Conservation (phyloP, 2,888 invertebrate species). For the Sussaba pulchella region DNA sequence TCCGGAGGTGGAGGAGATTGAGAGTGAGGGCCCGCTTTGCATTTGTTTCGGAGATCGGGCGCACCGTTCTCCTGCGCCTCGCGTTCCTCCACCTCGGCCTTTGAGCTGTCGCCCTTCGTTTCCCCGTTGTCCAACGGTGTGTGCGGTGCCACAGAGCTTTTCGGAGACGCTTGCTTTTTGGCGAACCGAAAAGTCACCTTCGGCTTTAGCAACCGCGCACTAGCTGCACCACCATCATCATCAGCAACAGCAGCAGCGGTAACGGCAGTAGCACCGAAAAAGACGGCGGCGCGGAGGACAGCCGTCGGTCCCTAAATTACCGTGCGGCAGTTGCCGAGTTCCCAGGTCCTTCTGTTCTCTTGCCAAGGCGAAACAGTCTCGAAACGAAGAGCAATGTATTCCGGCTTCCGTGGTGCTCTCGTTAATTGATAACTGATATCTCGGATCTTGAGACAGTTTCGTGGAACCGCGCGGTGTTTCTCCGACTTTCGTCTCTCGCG, state of each 20-base stretch:
- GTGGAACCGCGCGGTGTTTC: constrained; percentile 10
- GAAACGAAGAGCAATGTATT: constrained; percentile 75
- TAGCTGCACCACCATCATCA: not conserved
- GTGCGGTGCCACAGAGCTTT: constrained; percentile 45
- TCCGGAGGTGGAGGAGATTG: constrained; percentile 49
- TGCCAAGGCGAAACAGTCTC: constrained; percentile 45
- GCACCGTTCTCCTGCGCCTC: constrained; percentile 65
- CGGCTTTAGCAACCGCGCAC: not conserved
- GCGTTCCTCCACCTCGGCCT: constrained; percentile 68
- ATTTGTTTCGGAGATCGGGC: constrained; percentile 80
- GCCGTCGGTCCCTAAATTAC: constrained; percentile 81
- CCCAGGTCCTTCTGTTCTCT: constrained; percentile 29
- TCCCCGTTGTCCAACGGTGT: constrained; percentile 70
- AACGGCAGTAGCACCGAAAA: constrained; percentile 17
- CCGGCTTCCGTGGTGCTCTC: constrained; percentile 77
- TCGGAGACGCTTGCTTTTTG: constrained; percentile 32
- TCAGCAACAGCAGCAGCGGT: constrained; percentile 16
- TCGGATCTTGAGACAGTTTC: constrained; percentile 71
- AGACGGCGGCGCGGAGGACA: constrained; percentile 69
- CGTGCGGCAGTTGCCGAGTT: constrained; percentile 64
- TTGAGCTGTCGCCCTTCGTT: constrained; percentile 79
- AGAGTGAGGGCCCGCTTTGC: constrained; percentile 77
- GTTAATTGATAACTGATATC: constrained; percentile 83
- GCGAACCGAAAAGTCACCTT: not conserved
- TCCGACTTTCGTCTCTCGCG: constrained; percentile 42